These are phyloP conservation scores for Allygus modestus DNA, from an alignment of 2,888 invertebrate genomes.

Conservation along the genomic window DNA sequence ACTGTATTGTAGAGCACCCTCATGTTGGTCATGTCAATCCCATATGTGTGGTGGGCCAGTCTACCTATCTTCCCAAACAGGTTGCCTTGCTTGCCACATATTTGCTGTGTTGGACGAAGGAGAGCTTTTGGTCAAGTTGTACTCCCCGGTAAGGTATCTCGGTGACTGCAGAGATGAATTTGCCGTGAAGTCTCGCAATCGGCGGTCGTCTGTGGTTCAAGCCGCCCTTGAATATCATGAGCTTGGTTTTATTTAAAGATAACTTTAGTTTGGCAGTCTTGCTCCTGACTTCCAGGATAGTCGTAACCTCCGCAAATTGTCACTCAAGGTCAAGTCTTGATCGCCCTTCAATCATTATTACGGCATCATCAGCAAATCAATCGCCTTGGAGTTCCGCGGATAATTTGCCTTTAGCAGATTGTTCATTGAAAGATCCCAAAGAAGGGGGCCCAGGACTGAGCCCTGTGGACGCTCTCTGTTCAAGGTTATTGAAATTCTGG, in stretches of 20 bases:
- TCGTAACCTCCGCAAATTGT: background rate
- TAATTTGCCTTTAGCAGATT: conserved; percentile 52
- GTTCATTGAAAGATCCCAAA: conserved; percentile 67
- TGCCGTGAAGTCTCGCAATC: background rate
- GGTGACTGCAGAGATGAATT: background rate
- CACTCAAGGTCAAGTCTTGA: background rate
- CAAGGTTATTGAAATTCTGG: conserved; percentile 16
- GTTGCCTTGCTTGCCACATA: background rate
- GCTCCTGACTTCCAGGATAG: background rate
- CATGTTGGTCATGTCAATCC: background rate
- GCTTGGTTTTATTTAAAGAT: background rate
- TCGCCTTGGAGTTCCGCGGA: background rate
- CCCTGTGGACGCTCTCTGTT: conserved; percentile 69
- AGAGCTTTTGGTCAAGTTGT: background rate
- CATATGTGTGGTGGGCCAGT: background rate
- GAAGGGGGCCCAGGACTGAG: conserved; percentile 67
- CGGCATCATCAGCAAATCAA: conserved; percentile 64
- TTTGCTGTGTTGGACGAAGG: background rate
- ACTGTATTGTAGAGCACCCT: background rate
- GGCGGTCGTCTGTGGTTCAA: conserved; percentile 5
- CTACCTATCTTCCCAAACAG: background rate
- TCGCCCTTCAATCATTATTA: conserved; percentile 32
- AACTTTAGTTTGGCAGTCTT: background rate
- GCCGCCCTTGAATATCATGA: background rate
- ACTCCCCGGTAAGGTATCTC: conserved; percentile 7